A percentile compares a stretch with the other conserved stretches of the same genome.
Evolutionary conservation across 1,140 invertebrate species (phyloP).

Genomic region (Drosophila kohkoa): DNA sequence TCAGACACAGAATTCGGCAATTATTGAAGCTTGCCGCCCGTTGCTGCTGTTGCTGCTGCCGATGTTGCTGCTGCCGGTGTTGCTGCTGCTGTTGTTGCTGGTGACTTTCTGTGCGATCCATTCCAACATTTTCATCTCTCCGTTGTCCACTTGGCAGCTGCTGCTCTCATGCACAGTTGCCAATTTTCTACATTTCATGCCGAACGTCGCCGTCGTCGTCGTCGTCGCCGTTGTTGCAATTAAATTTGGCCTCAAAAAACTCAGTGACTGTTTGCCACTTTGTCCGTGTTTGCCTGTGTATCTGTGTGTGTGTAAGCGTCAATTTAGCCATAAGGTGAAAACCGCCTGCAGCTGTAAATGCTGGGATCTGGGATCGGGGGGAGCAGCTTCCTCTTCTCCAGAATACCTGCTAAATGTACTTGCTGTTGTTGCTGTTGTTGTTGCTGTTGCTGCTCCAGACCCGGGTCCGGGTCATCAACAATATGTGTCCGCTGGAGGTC

Average conservation of each 20-base stretch:
- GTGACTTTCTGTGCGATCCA: constrained; percentile 49
- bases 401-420: constrained; percentile 5
- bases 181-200: constrained; percentile 68
- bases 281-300: constrained; percentile 6
- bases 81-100: constrained; percentile 14
- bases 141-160: constrained; percentile 27
- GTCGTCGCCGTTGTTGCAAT: constrained; percentile 55
- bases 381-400: not conserved
- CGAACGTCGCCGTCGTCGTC: constrained; percentile 28
- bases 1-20: constrained; percentile 65
- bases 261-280: constrained; percentile 19
- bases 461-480: constrained; percentile 21
- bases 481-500: constrained; percentile 39
- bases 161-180: constrained; percentile 47
- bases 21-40: constrained; percentile 45
- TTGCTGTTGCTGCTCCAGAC: not conserved
- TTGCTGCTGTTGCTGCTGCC: constrained; percentile 26
- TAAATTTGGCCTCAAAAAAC: constrained; percentile 79
- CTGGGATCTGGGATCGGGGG: constrained; percentile 17
- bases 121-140: constrained; percentile 22
- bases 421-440: not conserved
- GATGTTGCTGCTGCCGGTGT: not conserved
- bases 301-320: constrained; percentile 24
- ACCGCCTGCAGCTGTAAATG: constrained; percentile 35
- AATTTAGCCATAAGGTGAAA: constrained; percentile 54